Percentiles rank a stretch among this genome's conserved stretches.
phyloP scores from a whole-genome alignment of 2,113 vertebrate species.

The Scortum barcoo region DNA sequence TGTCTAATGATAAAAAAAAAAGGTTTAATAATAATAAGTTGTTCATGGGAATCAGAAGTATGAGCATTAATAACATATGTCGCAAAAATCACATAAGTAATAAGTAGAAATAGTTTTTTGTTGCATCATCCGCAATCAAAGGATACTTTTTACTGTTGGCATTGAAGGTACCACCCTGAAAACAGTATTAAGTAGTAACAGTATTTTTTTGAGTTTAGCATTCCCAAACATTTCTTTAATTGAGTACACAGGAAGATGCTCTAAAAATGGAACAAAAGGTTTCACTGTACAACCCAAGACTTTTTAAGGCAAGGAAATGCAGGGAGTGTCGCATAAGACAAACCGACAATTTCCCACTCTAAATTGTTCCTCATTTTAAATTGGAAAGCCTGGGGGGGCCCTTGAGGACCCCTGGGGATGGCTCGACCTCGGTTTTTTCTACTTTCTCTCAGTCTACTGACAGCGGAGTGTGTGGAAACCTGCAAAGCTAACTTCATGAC shows the following conservation, averaged over 20 bases:
- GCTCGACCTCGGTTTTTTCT: slow-evolving; percentile 2
- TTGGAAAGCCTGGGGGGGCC: not conserved
- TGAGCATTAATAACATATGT: no score
- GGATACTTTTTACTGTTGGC: no score
- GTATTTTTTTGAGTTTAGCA: not conserved
- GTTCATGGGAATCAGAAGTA: no score
- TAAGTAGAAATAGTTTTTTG: no score
- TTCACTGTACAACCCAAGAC: not conserved
- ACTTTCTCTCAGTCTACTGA: not conserved
- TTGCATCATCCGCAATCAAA: no score
- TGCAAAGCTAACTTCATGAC: slow-evolving; percentile 13
- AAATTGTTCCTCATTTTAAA: slow-evolving; percentile 21
- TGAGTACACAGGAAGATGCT: not conserved
- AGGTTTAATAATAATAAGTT: no score
- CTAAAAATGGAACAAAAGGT: not conserved
- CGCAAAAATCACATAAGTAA: no score
- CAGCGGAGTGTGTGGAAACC: not conserved
- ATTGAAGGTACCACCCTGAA: no score
- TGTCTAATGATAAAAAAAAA: no score
- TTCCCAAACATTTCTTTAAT: not conserved
- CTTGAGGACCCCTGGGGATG: not conserved
- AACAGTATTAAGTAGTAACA: no score
- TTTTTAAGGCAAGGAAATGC: not conserved
- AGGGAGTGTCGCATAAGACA: not conserved
- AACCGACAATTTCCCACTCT: not conserved